These are phyloP conservation scores for Notamacropus eugenii DNA, from an alignment of 2,797 vertebrate genomes.

Conservation along the genomic window DNA sequence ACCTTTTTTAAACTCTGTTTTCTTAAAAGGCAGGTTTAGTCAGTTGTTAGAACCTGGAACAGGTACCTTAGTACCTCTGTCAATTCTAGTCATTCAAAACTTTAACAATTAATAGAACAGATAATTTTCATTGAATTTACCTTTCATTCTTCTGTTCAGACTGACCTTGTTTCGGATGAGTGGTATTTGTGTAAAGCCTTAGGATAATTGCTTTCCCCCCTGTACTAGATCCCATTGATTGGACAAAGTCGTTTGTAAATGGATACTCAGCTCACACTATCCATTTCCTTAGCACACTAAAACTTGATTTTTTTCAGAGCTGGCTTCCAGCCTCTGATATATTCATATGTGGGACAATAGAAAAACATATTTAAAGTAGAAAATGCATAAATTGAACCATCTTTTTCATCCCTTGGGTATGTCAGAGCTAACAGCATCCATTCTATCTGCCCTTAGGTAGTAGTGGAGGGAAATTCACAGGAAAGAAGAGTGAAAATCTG, in stretches of 20 bases:
- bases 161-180: constrained; percentile 43
- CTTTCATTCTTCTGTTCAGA: constrained; percentile 39
- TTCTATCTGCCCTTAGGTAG: neutral
- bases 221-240: neutral
- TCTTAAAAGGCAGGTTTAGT: neutral
- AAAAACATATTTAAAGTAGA: constrained; percentile 16
- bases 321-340: neutral
- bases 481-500: constrained; percentile 8
- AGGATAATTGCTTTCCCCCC: neutral
- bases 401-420: neutral
- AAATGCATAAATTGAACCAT: neutral
- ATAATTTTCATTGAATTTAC: constrained; percentile 58
- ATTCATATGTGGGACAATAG: constrained; percentile 14
- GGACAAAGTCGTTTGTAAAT: neutral
- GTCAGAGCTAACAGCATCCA: constrained; percentile 32
- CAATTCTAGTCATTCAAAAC: constrained; percentile 40
- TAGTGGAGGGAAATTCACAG: constrained; percentile 1
- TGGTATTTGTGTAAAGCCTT: neutral
- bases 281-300: constrained; percentile 25
- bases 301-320: constrained; percentile 17
- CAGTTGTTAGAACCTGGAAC: neutral
- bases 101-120: constrained; percentile 58
- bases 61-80: constrained; percentile 22
- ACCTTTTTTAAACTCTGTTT: neutral
- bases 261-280: constrained; percentile 13